Evolutionary conservation across 2,113 vertebrate genomes (phyloP).

Genomic region (Lates calcarifer): DNA sequence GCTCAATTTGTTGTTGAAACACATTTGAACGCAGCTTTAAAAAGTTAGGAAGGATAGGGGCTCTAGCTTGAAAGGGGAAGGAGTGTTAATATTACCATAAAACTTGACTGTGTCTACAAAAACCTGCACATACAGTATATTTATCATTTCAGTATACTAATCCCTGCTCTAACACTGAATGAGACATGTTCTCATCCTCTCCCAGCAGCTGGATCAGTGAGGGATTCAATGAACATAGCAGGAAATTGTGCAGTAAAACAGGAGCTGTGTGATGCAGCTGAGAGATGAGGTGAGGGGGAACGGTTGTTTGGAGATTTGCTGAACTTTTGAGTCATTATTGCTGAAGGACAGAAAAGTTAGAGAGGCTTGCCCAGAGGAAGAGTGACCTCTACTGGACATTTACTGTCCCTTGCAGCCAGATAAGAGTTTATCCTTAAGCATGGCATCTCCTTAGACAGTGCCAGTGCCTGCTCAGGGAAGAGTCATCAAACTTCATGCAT

Average conservation of each 20-base stretch:
- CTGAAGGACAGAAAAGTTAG: not conserved
- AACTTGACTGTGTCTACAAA: not conserved
- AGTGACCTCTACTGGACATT: slow-evolving; percentile 68
- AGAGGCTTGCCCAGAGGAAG: slow-evolving; percentile 21
- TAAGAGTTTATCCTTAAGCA: not conserved
- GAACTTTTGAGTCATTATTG: not conserved
- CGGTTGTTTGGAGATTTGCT: not conserved
- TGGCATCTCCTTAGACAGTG: not conserved
- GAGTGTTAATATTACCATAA: not conserved
- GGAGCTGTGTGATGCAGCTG: slow-evolving; percentile 2
- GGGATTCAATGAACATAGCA: not conserved
- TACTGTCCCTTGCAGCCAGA: not conserved
- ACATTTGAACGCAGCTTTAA: not conserved
- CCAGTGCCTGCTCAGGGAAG: not conserved
- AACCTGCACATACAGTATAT: not conserved
- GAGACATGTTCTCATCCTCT: not conserved
- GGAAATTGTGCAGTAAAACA: not conserved
- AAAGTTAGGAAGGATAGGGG: too few relatives aligned
- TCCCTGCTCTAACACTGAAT: not conserved
- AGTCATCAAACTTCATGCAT: too few relatives aligned
- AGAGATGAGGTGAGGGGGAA: not conserved
- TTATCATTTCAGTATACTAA: not conserved
- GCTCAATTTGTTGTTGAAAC: too few relatives aligned
- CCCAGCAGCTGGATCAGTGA: not conserved
- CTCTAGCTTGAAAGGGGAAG: not conserved